Percentiles rank a stretch among this genome's conserved stretches.
Evolutionary conservation across 2,113 vertebrate genomes (phyloP).

Genomic region (Rostratula benghalensis): DNA sequence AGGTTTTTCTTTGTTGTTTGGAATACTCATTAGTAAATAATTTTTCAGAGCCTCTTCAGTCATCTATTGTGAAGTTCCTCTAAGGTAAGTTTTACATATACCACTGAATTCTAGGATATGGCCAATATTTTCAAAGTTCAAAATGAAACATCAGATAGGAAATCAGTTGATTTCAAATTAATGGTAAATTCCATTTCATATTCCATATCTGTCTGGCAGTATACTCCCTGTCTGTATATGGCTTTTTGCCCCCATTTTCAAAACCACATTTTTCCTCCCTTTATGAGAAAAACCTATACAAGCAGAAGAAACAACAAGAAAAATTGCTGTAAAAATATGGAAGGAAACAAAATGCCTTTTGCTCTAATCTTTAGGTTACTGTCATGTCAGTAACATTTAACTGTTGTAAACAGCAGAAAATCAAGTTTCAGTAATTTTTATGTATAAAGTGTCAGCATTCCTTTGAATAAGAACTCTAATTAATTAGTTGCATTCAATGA

Average conservation of each 20-base stretch:
- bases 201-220: not conserved
- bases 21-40: not conserved
- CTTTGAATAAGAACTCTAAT: not conserved
- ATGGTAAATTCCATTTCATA: not conserved
- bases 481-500: not conserved
- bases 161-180: not conserved
- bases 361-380: not conserved
- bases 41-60: not conserved
- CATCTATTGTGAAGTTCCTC: not conserved
- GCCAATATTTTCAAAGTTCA: not conserved
- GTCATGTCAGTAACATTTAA: not conserved
- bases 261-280: not conserved
- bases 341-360: not conserved
- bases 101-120: not conserved
- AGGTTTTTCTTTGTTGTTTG: not conserved
- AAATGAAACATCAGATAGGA: not conserved
- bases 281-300: not conserved
- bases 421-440: not conserved
- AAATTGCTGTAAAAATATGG: not conserved
- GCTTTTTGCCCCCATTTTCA: not conserved
- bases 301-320: not conserved
- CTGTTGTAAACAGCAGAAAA: not conserved
- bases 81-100: not conserved
- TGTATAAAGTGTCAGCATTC: not conserved
- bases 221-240: fast-evolving